A percentile compares a stretch with the other conserved stretches of the same genome.
These are phyloP conservation scores for Sitobion miscanthi DNA, from an alignment of 1,140 invertebrate species.

Conservation along the genomic window DNA sequence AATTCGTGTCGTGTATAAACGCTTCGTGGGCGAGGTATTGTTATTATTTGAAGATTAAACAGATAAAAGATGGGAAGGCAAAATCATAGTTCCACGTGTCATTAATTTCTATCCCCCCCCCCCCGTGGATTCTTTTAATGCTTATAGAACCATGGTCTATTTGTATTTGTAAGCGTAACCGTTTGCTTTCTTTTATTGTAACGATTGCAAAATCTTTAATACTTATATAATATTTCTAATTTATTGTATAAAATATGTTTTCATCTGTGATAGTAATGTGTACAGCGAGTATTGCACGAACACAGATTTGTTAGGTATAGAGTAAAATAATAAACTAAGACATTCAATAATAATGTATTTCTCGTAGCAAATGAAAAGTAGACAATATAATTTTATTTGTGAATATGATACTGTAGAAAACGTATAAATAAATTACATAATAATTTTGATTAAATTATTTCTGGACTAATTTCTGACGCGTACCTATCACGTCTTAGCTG, in stretches of 20 bases:
- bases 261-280: background rate
- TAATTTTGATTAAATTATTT: background rate
- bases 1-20: background rate
- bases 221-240: background rate
- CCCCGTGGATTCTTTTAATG: background rate
- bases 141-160: background rate
- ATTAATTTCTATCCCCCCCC: slow-evolving; percentile 13
- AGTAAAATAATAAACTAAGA: background rate
- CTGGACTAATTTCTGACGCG: no score
- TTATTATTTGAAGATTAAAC: background rate
- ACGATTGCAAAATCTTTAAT: background rate
- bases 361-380: background rate
- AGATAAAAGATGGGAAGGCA: slow-evolving; percentile 1
- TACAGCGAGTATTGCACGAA: background rate
- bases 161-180: background rate
- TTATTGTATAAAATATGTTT: background rate
- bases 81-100: background rate
- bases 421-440: background rate
- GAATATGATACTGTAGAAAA: background rate
- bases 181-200: background rate
- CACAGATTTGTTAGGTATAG: background rate
- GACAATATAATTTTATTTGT: background rate
- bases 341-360: background rate
- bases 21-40: background rate
- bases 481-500: no score